These are phyloP conservation scores for Ennomos erosarius DNA, from an alignment of 2,888 invertebrate genomes.

Conservation along the genomic window DNA sequence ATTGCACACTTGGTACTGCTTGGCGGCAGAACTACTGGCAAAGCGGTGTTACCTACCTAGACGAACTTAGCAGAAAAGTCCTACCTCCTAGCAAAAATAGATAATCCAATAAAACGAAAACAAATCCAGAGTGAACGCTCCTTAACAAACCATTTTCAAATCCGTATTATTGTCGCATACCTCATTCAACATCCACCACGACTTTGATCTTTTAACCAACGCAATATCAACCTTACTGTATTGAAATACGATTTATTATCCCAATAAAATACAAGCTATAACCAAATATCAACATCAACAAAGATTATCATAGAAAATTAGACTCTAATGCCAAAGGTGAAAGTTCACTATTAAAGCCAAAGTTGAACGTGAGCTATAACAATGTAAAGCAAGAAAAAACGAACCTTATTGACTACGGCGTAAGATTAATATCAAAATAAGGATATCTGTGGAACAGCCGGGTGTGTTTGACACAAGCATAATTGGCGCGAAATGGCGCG, in stretches of 20 bases:
- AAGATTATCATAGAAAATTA: conserved; percentile 1
- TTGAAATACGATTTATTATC: conserved; percentile 53
- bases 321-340: conserved; percentile 4
- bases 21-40: no score
- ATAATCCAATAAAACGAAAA: conserved; percentile 22
- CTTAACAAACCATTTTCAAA: conserved; percentile 70
- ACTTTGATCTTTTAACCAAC: conserved; percentile 68
- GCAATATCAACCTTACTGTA: conserved; percentile 49
- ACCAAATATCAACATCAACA: conserved; percentile 38
- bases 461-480: conserved; percentile 77
- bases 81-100: no score
- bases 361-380: conserved; percentile 1
- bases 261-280: conserved; percentile 47
- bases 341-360: conserved; percentile 6
- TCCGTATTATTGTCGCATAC: conserved; percentile 74
- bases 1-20: no score
- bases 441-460: conserved; percentile 41
- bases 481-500: conserved; percentile 81
- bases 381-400: neutral
- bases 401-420: neutral
- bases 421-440: conserved; percentile 46
- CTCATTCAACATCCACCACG: conserved; percentile 65
- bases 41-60: no score
- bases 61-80: no score
- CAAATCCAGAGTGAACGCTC: conserved; percentile 44